Conservation (phyloP, 2,797 vertebrate genomes). For the Melanotaenia boesemani region DNA sequence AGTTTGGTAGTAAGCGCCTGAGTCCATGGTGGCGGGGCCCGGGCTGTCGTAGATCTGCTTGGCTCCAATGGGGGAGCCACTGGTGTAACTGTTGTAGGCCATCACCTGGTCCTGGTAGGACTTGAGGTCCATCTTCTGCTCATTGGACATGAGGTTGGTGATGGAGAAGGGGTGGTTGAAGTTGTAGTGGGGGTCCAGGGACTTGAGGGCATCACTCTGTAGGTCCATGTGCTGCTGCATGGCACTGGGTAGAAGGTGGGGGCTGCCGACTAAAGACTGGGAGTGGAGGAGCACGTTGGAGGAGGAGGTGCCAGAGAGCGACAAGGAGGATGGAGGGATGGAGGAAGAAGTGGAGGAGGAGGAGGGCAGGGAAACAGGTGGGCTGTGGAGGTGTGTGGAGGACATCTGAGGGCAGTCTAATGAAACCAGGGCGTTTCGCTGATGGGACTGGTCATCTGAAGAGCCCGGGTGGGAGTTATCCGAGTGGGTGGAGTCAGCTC, state of each 20-base stretch:
- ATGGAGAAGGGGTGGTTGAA: constrained; percentile 96
- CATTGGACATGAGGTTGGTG: constrained; percentile 92
- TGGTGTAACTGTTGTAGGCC: constrained; percentile 83
- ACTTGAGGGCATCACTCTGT: constrained; percentile 88
- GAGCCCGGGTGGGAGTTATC: constrained; percentile 84
- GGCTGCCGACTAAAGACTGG: constrained; percentile 71
- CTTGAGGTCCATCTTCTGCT: constrained; percentile 91
- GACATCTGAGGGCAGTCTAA: constrained; percentile 81
- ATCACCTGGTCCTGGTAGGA: constrained; percentile 89
- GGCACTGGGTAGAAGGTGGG: constrained; percentile 81
- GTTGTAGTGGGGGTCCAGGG: constrained; percentile 91
- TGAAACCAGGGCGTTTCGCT: constrained; percentile 70
- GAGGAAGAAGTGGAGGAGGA: constrained; percentile 68
- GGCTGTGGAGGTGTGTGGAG: constrained; percentile 78
- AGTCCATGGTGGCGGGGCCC: constrained; percentile 81
- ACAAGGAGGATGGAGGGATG: constrained; percentile 69
- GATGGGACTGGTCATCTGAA: constrained; percentile 82
- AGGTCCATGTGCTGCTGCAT: constrained; percentile 90
- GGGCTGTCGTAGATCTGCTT: constrained; percentile 86
- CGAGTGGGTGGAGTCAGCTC: constrained; percentile 84
- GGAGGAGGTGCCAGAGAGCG: constrained; percentile 63
- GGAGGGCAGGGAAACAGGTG: constrained; percentile 67
- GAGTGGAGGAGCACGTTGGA: constrained; percentile 79
- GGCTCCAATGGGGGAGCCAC: constrained; percentile 75
- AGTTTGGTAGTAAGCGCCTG: constrained; percentile 88